Evolutionary conservation across 2,797 vertebrate species (phyloP).

Genomic region (Muscicapa striata): DNA sequence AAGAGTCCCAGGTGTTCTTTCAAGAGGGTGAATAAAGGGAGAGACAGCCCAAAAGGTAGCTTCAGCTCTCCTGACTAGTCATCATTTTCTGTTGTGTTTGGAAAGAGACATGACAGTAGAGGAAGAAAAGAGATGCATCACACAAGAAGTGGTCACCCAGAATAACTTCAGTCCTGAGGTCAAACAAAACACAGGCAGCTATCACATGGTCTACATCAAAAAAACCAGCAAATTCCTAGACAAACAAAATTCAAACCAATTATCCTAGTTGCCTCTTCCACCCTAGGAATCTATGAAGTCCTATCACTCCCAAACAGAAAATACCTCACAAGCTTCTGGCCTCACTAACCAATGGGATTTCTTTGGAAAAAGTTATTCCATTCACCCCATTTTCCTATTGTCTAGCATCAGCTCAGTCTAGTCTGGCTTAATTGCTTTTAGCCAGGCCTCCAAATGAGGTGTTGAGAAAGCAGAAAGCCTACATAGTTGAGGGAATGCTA

Average conservation of each 20-base stretch:
- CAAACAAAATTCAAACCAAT: not conserved
- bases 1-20: slow-evolving; percentile 47
- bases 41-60: not conserved
- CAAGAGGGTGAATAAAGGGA: not conserved
- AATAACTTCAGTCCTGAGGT: not conserved
- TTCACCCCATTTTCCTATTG: not conserved
- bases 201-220: not conserved
- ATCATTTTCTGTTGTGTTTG: not conserved
- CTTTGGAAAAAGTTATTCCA: not conserved
- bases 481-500: not conserved
- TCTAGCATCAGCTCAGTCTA: not conserved
- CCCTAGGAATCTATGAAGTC: not conserved
- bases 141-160: not conserved
- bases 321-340: not conserved
- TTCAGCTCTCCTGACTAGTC: not conserved
- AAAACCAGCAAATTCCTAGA: not conserved
- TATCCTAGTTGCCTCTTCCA: not conserved
- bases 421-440: not conserved
- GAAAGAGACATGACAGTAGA: not conserved
- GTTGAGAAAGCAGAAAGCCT: not conserved
- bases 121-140: not conserved
- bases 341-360: not conserved
- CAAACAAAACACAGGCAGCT: not conserved
- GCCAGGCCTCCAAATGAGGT: not conserved
- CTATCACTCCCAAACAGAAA: not conserved